phyloP scores from a whole-genome alignment of 2,888 invertebrate genomes.

The Xestoiulus laeticollis region DNA sequence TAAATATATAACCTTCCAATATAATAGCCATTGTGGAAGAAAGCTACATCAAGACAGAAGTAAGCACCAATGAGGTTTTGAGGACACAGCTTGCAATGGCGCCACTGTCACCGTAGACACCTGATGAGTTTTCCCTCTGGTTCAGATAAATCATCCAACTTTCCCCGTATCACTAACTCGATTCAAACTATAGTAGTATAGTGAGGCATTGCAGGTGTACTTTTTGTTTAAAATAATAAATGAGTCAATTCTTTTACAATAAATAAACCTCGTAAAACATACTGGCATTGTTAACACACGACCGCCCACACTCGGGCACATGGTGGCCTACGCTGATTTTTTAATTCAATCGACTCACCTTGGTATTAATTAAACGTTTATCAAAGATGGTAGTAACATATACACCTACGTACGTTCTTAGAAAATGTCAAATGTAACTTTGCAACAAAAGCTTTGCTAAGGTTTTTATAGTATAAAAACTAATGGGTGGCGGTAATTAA shows the following conservation, averaged over 20 bases:
- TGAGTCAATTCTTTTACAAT: conserved; percentile 3
- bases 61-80: background rate
- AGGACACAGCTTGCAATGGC: conserved; percentile 18
- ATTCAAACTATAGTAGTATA: background rate
- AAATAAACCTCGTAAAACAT: background rate
- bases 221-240: background rate
- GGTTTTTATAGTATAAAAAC: background rate
- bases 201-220: background rate
- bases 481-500: background rate
- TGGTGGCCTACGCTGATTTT: background rate
- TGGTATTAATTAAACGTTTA: conserved; percentile 33
- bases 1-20: too few relatives aligned
- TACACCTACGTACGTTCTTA: conserved; percentile 8
- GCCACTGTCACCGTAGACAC: background rate
- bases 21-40: too few relatives aligned
- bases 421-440: background rate
- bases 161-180: background rate
- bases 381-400: conserved; percentile 15
- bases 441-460: background rate
- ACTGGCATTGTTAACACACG: background rate
- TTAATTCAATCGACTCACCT: conserved; percentile 11
- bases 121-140: background rate
- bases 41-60: background rate
- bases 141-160: background rate
- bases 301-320: background rate